Conservation (phyloP, 2,113 vertebrate genomes). For the Dryoscopus gambensis region DNA sequence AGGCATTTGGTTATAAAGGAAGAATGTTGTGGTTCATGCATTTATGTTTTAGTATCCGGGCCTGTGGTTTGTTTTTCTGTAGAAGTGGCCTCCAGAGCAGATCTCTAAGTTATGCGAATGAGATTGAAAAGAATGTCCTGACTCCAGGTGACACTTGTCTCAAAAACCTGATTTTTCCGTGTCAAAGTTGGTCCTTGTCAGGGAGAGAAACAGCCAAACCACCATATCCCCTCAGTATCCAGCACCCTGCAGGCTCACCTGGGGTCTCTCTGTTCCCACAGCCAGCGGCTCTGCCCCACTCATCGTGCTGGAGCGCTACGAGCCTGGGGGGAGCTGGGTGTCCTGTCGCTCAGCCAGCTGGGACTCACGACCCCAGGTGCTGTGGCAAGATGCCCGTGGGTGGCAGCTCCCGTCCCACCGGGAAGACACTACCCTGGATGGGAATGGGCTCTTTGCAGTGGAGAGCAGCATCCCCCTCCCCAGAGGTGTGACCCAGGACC, state of each 20-base stretch:
- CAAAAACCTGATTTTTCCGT: neutral
- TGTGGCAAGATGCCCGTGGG: neutral
- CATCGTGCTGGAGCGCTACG: accelerated
- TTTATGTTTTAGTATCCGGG: neutral
- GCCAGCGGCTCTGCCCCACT: neutral
- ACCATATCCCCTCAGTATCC: neutral
- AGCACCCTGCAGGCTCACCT: neutral
- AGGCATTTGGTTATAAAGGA: neutral
- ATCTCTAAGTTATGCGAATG: neutral
- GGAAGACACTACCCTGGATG: neutral
- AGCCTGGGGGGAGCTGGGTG: neutral
- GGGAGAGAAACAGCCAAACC: neutral
- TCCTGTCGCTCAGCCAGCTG: neutral
- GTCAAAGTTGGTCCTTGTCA: neutral
- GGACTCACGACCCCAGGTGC: neutral
- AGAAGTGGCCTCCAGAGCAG: neutral
- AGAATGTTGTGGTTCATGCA: neutral
- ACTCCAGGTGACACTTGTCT: neutral
- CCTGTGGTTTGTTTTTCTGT: neutral
- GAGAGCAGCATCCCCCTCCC: neutral
- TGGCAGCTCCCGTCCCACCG: neutral
- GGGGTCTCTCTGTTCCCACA: neutral
- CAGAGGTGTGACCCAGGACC: neutral
- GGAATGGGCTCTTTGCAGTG: neutral
- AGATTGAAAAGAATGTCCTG: neutral